These are phyloP conservation scores for Eulemur macaco DNA, from an alignment of 2,113 vertebrate genomes.

Conservation along the genomic window DNA sequence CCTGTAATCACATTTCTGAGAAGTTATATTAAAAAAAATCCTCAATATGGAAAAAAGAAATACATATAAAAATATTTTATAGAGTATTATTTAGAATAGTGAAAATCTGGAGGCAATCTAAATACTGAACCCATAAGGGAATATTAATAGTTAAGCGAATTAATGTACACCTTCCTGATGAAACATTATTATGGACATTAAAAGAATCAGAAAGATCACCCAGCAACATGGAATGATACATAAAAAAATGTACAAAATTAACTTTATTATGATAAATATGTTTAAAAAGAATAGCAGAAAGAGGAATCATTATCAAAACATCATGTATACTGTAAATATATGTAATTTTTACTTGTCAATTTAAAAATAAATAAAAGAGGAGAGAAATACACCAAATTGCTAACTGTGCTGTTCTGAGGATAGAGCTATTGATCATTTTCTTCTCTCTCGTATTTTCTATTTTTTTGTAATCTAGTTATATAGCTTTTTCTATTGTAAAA, in stretches of 20 bases:
- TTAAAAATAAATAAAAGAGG: not conserved
- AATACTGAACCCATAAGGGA: not conserved
- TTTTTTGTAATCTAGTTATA: constrained; percentile 13
- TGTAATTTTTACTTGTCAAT: not conserved
- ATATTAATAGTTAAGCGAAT: not conserved
- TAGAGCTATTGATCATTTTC: not conserved
- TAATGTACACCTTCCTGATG: not conserved
- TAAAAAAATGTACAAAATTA: constrained; percentile 37
- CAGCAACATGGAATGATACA: not conserved
- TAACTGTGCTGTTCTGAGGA: not conserved
- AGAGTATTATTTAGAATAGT: constrained; percentile 6
- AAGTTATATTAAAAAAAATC: not conserved
- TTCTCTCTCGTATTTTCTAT: not conserved
- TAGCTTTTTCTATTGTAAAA: not conserved
- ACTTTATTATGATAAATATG: not conserved
- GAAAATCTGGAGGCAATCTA: not conserved
- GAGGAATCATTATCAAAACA: not conserved
- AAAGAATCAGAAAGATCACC: not conserved
- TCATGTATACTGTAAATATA: not conserved
- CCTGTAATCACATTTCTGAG: not conserved
- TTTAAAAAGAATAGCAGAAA: not conserved
- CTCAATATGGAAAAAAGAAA: not conserved
- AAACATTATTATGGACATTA: not conserved
- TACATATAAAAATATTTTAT: not conserved
- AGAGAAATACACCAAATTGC: constrained; percentile 3